These are phyloP conservation scores for Zeugodacus cucurbitae DNA, from an alignment of 1,140 invertebrate species.

Conservation along the genomic window DNA sequence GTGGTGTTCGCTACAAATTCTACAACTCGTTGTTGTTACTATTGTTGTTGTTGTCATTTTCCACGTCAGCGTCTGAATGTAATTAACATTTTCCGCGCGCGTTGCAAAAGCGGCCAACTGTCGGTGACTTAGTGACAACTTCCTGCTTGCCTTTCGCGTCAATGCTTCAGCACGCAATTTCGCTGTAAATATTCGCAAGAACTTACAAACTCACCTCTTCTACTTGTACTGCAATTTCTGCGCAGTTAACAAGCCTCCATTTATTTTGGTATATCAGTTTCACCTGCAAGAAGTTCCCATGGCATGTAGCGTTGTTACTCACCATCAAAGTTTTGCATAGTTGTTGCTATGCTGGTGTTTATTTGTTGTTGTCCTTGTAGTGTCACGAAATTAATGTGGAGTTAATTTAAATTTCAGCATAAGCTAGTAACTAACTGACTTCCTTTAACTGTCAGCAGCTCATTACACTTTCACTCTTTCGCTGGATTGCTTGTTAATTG, in stretches of 20 bases:
- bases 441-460: too few species aligned
- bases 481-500: too few species aligned
- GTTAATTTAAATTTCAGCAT: too few species aligned
- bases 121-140: neutral
- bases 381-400: too few species aligned
- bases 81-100: slow-evolving; percentile 4
- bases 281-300: neutral
- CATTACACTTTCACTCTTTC: too few species aligned
- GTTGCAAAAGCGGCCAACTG: neutral
- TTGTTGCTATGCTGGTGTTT: too few species aligned
- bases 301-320: neutral
- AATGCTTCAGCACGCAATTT: neutral
- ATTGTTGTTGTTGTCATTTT: neutral
- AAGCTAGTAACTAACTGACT: too few species aligned
- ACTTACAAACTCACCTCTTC: neutral
- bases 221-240: too few species aligned
- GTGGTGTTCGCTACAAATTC: neutral
- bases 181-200: neutral
- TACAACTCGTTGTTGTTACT: neutral
- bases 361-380: too few species aligned
- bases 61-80: neutral
- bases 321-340: neutral
- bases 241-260: too few species aligned
- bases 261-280: neutral
- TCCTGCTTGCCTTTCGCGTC: neutral